phyloP scores from a whole-genome alignment of 2,113 vertebrate genomes.

The Hucho hucho region DNA sequence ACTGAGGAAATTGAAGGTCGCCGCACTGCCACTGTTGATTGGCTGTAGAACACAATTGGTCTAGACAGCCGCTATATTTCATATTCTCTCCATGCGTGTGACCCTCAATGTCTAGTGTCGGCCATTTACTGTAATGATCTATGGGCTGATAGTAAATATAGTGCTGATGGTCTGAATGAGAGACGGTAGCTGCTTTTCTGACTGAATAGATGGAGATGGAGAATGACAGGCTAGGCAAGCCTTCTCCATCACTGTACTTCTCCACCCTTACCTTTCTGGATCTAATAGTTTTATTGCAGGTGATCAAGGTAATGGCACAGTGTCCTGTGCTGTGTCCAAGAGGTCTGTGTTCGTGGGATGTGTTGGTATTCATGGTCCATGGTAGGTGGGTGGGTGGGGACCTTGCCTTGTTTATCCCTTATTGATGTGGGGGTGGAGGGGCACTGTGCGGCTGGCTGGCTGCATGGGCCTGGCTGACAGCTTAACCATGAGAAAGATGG shows the following conservation, averaged over 20 bases:
- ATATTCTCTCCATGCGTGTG: conserved; percentile 12
- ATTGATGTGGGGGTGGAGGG: conserved; percentile 23
- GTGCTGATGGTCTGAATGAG: not conserved
- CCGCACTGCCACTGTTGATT: conserved; percentile 26
- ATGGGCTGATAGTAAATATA: not conserved
- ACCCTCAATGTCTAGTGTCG: conserved; percentile 17
- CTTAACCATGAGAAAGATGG: conserved; percentile 47
- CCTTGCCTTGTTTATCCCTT: conserved; percentile 5
- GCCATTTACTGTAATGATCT: conserved; percentile 14
- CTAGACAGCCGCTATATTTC: conserved; percentile 27
- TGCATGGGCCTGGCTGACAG: conserved; percentile 56
- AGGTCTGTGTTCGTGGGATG: not conserved
- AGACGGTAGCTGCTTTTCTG: not conserved
- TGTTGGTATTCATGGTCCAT: conserved; percentile 10
- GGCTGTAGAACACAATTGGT: conserved; percentile 30
- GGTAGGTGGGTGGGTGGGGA: not conserved
- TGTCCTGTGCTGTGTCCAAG: not conserved
- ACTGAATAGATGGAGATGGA: conserved; percentile 4
- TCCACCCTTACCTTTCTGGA: not conserved
- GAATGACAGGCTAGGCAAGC: no score
- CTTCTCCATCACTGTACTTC: not conserved
- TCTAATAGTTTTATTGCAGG: not conserved
- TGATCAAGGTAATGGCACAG: conserved; percentile 1
- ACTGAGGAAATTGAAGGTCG: conserved; percentile 38
- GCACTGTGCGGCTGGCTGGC: conserved; percentile 19